phyloP scores from a whole-genome alignment of 2,113 vertebrate species.

The Gorsachius goisagi region DNA sequence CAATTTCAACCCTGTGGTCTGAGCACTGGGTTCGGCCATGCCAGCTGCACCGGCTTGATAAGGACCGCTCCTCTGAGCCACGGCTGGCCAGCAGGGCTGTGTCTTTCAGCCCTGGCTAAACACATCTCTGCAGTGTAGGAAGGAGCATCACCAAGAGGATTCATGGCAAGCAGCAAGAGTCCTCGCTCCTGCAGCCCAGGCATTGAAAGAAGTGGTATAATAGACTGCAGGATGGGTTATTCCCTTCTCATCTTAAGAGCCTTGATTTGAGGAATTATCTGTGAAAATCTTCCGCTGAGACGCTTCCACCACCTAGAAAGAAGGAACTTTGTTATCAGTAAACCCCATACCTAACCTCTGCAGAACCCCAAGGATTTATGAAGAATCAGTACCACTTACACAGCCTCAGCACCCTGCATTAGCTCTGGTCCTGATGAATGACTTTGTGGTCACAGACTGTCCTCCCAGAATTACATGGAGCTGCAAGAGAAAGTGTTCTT shows the following conservation, averaged over 20 bases:
- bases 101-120: background rate
- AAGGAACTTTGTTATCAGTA: background rate
- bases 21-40: background rate
- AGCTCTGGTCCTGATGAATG: background rate
- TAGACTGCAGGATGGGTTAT: background rate
- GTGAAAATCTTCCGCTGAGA: background rate
- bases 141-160: background rate
- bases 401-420: background rate
- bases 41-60: background rate
- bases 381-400: background rate
- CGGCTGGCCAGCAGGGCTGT: background rate
- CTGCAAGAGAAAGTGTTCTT: background rate
- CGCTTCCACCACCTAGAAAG: background rate
- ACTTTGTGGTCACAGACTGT: background rate
- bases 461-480: background rate
- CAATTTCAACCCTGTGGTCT: background rate
- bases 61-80: background rate
- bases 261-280: background rate
- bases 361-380: background rate
- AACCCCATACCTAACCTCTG: background rate
- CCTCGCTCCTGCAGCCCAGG: background rate
- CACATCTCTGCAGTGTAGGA: background rate
- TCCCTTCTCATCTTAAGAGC: background rate
- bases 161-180: background rate
- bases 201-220: background rate